phyloP scores from a whole-genome alignment of 2,797 vertebrate species.

The Argya squamiceps region DNA sequence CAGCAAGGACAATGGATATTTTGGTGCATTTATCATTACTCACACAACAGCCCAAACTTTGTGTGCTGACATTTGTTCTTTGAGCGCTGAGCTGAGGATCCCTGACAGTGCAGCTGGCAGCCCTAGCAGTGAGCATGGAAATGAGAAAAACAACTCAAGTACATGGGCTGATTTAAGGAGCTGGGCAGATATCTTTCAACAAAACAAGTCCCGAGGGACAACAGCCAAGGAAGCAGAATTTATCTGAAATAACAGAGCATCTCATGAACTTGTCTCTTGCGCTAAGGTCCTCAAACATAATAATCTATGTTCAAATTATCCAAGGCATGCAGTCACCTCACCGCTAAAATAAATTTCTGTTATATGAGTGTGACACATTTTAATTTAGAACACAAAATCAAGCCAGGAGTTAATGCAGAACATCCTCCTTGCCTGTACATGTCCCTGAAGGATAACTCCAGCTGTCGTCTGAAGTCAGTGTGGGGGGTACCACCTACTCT shows the following conservation, averaged over 20 bases:
- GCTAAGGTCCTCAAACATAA: background rate
- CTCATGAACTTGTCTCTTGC: background rate
- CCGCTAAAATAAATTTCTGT: background rate
- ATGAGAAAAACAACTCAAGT: background rate
- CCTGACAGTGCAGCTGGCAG: background rate
- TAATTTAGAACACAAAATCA: background rate
- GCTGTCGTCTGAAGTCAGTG: background rate
- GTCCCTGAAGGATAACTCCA: background rate
- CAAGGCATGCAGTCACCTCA: background rate
- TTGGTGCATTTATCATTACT: background rate
- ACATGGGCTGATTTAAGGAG: background rate
- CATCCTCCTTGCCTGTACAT: background rate
- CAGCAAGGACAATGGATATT: background rate
- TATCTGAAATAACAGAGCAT: background rate
- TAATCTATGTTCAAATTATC: background rate
- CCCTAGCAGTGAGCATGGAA: background rate
- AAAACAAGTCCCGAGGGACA: background rate
- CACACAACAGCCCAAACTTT: background rate
- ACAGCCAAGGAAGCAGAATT: background rate
- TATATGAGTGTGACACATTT: background rate
- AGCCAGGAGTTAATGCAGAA: conserved; percentile 3
- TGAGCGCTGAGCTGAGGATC: background rate
- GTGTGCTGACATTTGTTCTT: background rate
- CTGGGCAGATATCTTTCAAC: background rate
- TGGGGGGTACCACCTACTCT: background rate